Evolutionary conservation across 2,888 invertebrate genomes (phyloP).

Genomic region (Agrochola lychnidis): DNA sequence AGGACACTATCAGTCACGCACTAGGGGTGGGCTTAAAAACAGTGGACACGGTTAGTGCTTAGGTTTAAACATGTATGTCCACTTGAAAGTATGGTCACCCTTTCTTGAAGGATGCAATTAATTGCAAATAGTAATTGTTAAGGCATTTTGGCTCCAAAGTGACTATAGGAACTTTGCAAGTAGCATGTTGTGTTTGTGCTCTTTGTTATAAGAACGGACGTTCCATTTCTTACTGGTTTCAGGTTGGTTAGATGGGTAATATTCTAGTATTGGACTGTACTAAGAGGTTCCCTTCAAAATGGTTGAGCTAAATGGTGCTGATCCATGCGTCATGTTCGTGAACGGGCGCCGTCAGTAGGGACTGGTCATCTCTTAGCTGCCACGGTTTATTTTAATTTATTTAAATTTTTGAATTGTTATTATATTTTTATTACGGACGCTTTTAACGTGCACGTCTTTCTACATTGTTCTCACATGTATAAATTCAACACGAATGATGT

Average conservation of each 20-base stretch:
- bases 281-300: too few relatives aligned
- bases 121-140: conserved; percentile 2
- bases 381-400: too few relatives aligned
- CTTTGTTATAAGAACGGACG: background rate
- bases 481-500: too few relatives aligned
- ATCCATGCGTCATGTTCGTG: too few relatives aligned
- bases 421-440: too few relatives aligned
- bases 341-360: too few relatives aligned
- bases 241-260: background rate
- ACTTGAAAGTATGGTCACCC: conserved; percentile 36
- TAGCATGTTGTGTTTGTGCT: background rate
- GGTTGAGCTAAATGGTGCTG: too few relatives aligned
- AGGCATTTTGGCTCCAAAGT: background rate
- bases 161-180: background rate
- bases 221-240: background rate
- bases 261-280: background rate
- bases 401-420: too few relatives aligned
- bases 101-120: conserved; percentile 1
- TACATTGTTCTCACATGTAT: too few relatives aligned
- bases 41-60: background rate
- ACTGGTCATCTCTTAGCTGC: too few relatives aligned
- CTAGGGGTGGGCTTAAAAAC: conserved; percentile 19
- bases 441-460: too few relatives aligned
- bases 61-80: conserved; percentile 29
- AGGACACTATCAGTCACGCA: conserved; percentile 27